A percentile compares a stretch with the other conserved stretches of the same genome.
Evolutionary conservation across 2,888 invertebrate species (phyloP).

Genomic region (Brenthis hecate): DNA sequence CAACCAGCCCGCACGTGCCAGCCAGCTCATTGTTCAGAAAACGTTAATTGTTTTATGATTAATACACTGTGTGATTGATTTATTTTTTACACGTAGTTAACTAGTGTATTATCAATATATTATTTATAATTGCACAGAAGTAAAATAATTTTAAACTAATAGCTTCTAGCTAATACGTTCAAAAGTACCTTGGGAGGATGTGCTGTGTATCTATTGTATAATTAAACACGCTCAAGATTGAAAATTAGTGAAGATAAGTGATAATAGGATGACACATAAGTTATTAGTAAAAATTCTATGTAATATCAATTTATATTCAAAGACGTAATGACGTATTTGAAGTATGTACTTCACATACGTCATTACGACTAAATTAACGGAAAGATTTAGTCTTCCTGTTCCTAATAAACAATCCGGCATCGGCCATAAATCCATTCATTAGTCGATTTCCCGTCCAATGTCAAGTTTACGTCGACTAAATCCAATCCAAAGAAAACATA

Average conservation of each 20-base stretch:
- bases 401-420: neutral
- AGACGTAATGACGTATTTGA: too few relatives aligned
- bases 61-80: slow-evolving; percentile 12
- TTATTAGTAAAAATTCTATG: too few relatives aligned
- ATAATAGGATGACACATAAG: too few relatives aligned
- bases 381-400: neutral
- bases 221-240: too few relatives aligned
- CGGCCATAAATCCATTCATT: slow-evolving; percentile 30
- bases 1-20: slow-evolving; percentile 18
- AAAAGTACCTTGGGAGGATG: too few relatives aligned
- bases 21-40: slow-evolving; percentile 16
- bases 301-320: neutral
- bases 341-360: too few relatives aligned
- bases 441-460: slow-evolving; percentile 27
- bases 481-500: slow-evolving; percentile 24
- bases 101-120: neutral
- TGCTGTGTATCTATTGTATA: too few relatives aligned
- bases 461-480: slow-evolving; percentile 34
- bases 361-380: neutral
- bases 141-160: too few relatives aligned
- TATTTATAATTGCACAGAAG: too few relatives aligned
- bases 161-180: too few relatives aligned
- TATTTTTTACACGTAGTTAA: neutral
- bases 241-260: too few relatives aligned
- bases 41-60: slow-evolving; percentile 21